Percentiles rank a stretch among this genome's conserved stretches.
phyloP scores from a whole-genome alignment of 2,797 vertebrate species.

The Hapalemur alaotrensis region DNA sequence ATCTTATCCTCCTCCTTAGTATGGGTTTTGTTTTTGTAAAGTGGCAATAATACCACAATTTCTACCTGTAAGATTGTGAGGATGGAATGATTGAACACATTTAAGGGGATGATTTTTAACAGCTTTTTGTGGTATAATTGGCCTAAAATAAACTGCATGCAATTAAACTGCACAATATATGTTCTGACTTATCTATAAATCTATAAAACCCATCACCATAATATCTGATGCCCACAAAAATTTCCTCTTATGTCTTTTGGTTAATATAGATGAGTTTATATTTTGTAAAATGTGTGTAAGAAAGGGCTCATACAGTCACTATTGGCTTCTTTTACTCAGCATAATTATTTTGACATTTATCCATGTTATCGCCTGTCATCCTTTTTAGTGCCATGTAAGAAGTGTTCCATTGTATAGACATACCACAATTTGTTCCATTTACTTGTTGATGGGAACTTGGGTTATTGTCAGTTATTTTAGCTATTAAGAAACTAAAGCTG shows the following conservation, averaged over 20 bases:
- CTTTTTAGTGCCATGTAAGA: background rate
- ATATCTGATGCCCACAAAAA: background rate
- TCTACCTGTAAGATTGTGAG: background rate
- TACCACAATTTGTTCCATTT: background rate
- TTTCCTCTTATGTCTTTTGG: background rate
- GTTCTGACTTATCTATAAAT: background rate
- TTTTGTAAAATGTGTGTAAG: background rate
- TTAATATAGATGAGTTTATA: background rate
- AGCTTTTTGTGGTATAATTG: background rate
- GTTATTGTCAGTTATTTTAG: background rate
- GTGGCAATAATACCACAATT: background rate
- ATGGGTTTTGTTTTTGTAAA: background rate
- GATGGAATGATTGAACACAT: background rate
- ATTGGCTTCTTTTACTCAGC: background rate
- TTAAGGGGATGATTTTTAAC: background rate
- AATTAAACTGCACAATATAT: background rate
- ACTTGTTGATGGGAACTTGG: background rate
- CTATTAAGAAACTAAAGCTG: background rate
- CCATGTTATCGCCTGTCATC: background rate
- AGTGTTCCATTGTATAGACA: background rate
- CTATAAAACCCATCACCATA: background rate
- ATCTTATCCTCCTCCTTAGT: background rate
- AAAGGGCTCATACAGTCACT: background rate
- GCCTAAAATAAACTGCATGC: background rate
- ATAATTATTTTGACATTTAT: background rate